These are phyloP conservation scores for Trissoscelio sp. DNA, from an alignment of 2,888 invertebrate species.

Conservation along the genomic window DNA sequence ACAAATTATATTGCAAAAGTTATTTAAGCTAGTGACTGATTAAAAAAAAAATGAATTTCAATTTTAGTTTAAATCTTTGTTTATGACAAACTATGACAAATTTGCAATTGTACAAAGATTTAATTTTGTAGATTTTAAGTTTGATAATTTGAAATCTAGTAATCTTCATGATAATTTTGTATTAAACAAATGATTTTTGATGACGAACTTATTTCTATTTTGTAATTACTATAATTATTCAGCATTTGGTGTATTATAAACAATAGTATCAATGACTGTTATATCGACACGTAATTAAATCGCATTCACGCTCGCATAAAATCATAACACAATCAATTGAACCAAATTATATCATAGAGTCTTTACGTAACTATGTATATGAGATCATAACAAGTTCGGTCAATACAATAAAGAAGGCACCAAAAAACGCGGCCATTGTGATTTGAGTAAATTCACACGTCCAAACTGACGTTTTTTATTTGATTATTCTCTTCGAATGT, in stretches of 20 bases:
- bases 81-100: too few relatives aligned
- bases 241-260: background rate
- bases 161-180: too few relatives aligned
- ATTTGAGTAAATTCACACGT: slow-evolving; percentile 61
- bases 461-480: slow-evolving; percentile 38
- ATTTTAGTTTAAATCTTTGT: too few relatives aligned
- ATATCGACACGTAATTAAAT: slow-evolving; percentile 44
- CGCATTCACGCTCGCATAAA: slow-evolving; percentile 40
- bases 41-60: too few relatives aligned
- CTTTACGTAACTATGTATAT: slow-evolving; percentile 53
- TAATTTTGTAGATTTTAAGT: too few relatives aligned
- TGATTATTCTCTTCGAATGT: slow-evolving; percentile 61
- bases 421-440: slow-evolving; percentile 55
- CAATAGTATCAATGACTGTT: slow-evolving; percentile 12
- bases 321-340: slow-evolving; percentile 46
- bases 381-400: slow-evolving; percentile 42
- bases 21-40: too few relatives aligned
- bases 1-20: too few relatives aligned
- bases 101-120: too few relatives aligned
- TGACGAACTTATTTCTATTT: too few relatives aligned
- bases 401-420: slow-evolving; percentile 41
- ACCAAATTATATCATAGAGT: slow-evolving; percentile 40
- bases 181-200: too few relatives aligned
- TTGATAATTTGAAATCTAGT: too few relatives aligned
- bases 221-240: too few relatives aligned